These are phyloP conservation scores for Ailuropoda melanoleuca DNA, from an alignment of 2,113 vertebrate genomes.

Conservation along the genomic window DNA sequence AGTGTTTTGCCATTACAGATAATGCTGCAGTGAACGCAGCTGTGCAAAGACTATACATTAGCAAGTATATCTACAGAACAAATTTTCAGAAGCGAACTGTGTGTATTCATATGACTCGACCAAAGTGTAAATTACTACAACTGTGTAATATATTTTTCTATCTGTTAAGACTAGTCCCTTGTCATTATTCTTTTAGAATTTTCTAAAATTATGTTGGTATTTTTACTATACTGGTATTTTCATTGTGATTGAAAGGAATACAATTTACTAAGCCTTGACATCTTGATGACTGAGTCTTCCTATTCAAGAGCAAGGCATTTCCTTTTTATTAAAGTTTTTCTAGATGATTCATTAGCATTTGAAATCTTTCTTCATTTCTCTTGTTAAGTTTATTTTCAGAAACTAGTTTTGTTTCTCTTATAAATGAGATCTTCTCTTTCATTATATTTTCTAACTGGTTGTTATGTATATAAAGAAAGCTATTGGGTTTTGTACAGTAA, in stretches of 20 bases:
- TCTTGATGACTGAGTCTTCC: slow-evolving; percentile 5
- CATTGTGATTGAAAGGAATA: slow-evolving; percentile 21
- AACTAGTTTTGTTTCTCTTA: slow-evolving; percentile 19
- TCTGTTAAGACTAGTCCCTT: neutral
- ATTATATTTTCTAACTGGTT: slow-evolving; percentile 3
- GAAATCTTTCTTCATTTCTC: neutral
- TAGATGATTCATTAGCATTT: slow-evolving; percentile 5
- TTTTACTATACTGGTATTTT: slow-evolving; percentile 14
- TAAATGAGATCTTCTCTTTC: slow-evolving; percentile 8
- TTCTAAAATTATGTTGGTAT: neutral
- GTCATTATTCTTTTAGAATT: neutral
- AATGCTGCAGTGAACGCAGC: neutral
- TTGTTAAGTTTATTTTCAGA: slow-evolving; percentile 33
- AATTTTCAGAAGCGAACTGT: neutral
- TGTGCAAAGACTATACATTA: neutral
- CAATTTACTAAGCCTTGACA: neutral
- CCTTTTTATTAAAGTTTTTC: slow-evolving; percentile 2
- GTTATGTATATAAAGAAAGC: neutral
- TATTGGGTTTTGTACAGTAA: neutral
- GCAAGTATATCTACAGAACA: neutral
- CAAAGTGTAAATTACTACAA: neutral
- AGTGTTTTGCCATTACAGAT: neutral
- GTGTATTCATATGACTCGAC: neutral
- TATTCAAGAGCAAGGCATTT: neutral
- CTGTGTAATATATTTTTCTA: neutral